Evolutionary conservation across 2,888 invertebrate species (phyloP), one percentile per base, ranked within the genome.

Genomic region (Drosophila colorata): DNA sequence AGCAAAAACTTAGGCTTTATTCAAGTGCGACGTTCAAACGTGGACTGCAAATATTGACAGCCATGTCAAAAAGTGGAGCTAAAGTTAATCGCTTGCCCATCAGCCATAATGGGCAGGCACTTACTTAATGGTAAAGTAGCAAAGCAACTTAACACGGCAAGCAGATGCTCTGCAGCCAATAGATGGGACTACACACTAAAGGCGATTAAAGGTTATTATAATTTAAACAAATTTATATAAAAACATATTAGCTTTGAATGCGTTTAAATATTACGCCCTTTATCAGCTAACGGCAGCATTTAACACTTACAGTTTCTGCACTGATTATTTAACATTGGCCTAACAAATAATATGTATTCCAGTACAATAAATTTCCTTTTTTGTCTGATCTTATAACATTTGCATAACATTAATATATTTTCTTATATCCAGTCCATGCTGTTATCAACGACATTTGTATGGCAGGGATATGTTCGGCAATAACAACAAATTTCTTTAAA

Each of bases 41-140:
- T 44, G 20, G 37, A 58, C 47, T 52, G 55, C 66, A 70, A 74
- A 74, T 74, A 74, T 74, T 74, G 75, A 74, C 70, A 65, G 65
- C 41, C 52, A 47, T 31, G 52, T 49, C 46, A 49, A 64, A 49
- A 14, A 38, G 18, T 3, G 18, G 38, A 60, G 35, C 46, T 46
- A 25, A 31, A 35, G 64, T 38, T 74, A 70, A 66, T 69, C 65
- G 56, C 44, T 41, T 38, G 60, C 20, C 33, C 18, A 40, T 9
- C 28, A 33, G 9, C 33, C 40, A 56, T 69, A 57, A 74, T 60
- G 47, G 23, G 57, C 74, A 61, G 20, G 49, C 74, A 74, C 56
- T 65, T 58, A 47, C 40, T 40, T 56, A 64, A 64, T 73, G 55
- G 41, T 33, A 16, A 37, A 25, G 33, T 35, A 31, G 38, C 25